A percentile compares a stretch with the other conserved stretches of the same genome.
Evolutionary conservation across 2,888 invertebrate genomes (phyloP).

Genomic region (Ectemnius continuus): DNA sequence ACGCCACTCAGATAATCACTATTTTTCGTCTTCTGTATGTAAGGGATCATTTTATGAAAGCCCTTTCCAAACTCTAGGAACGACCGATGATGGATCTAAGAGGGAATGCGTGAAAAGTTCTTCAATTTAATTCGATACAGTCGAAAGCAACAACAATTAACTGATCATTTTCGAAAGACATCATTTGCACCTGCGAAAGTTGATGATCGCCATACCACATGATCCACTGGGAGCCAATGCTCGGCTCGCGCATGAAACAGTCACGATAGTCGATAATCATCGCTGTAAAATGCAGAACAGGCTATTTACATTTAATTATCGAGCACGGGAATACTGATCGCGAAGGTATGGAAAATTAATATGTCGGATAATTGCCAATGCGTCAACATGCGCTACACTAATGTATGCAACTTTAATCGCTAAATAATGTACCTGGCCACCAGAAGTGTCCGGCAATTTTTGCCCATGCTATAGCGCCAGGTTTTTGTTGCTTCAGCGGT

Average conservation of each 20-base stretch:
- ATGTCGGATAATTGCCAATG: not conserved
- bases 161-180: not conserved
- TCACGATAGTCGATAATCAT: constrained; percentile 73
- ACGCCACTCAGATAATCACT: constrained; percentile 57
- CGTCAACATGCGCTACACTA: not conserved
- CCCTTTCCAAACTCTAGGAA: constrained; percentile 64
- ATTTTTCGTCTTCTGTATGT: constrained; percentile 56
- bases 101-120: not conserved
- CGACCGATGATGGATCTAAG: constrained; percentile 61
- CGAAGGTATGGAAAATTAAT: not conserved
- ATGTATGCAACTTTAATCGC: constrained; percentile 3
- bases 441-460: constrained; percentile 70
- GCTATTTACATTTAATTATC: not conserved
- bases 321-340: not conserved
- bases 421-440: constrained; percentile 69
- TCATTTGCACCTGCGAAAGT: constrained; percentile 67
- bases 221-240: constrained; percentile 72
- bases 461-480: constrained; percentile 71
- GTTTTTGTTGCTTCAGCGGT: constrained; percentile 67
- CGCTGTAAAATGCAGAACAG: constrained; percentile 51
- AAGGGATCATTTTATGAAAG: constrained; percentile 59
- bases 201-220: constrained; percentile 74
- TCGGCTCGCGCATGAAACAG: constrained; percentile 69
- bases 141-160: not conserved
- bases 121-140: not conserved